Evolutionary conservation across 2,888 invertebrate genomes (phyloP).

Genomic region (Nysson spinosus): DNA sequence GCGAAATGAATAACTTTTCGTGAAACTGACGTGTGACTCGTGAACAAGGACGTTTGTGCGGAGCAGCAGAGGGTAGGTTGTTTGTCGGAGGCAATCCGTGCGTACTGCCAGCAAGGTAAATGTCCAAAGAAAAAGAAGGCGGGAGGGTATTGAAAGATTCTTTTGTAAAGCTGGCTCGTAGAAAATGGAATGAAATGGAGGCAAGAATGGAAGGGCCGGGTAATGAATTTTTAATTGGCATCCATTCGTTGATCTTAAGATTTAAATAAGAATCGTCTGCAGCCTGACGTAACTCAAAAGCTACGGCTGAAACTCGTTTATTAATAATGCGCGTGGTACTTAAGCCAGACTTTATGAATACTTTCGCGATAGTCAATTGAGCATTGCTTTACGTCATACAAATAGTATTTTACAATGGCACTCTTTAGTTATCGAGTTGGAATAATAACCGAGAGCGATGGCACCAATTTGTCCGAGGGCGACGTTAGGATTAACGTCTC

Average conservation of each 20-base stretch:
- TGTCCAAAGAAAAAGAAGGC: background rate
- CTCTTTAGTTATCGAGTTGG: background rate
- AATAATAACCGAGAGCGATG: too few relatives aligned
- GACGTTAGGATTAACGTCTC: too few relatives aligned
- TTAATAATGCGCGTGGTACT: conserved; percentile 23
- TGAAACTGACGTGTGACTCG: conserved; percentile 50
- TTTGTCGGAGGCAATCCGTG: conserved; percentile 36
- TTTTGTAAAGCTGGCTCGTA: conserved; percentile 10
- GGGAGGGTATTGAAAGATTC: conserved; percentile 16
- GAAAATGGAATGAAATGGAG: background rate
- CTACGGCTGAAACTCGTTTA: conserved; percentile 8
- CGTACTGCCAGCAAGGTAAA: conserved; percentile 14
- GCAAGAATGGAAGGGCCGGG: conserved; percentile 11
- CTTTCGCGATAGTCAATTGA: background rate
- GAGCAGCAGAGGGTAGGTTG: conserved; percentile 35
- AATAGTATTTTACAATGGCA: background rate
- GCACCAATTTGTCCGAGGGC: too few relatives aligned
- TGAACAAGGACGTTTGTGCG: conserved; percentile 46
- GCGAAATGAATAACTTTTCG: conserved; percentile 51
- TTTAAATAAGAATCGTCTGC: conserved; percentile 16
- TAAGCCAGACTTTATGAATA: conserved; percentile 20
- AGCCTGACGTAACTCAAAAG: background rate
- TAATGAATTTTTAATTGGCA: conserved; percentile 58
- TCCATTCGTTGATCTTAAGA: conserved; percentile 23
- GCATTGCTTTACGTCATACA: background rate